Percentiles rank a stretch among this genome's conserved stretches.
These are phyloP conservation scores for Oreochromis aureus DNA, from an alignment of 2,113 vertebrate species.

Conservation along the genomic window DNA sequence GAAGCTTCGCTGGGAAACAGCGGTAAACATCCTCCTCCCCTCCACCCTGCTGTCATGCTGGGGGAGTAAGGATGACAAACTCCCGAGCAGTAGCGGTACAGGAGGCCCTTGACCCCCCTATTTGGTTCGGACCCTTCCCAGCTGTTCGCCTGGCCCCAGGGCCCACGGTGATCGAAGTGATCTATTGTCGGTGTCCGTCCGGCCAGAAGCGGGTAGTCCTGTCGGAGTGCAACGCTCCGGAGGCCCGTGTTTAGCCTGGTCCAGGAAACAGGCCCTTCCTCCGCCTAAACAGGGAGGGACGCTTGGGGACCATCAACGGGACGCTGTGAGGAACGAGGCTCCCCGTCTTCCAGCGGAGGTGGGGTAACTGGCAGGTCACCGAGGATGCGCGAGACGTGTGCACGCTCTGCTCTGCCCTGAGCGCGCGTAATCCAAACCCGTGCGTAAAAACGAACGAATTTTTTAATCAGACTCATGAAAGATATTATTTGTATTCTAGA, in stretches of 20 bases:
- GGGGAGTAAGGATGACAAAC: conserved; percentile 42
- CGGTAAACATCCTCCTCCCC: conserved; percentile 45
- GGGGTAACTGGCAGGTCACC: conserved; percentile 31
- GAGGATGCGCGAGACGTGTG: not conserved
- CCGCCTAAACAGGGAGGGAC: conserved; percentile 83
- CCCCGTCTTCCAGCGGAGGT: not conserved
- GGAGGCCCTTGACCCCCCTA: conserved; percentile 22
- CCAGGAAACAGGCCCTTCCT: conserved; percentile 98
- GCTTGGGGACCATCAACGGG: not conserved
- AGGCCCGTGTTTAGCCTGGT: conserved; percentile 85
- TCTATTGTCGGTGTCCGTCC: conserved; percentile 79
- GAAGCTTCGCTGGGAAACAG: conserved; percentile 36
- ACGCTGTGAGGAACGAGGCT: conserved; percentile 51
- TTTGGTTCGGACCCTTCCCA: conserved; percentile 29
- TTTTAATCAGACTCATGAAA: not conserved
- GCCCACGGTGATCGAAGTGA: conserved; percentile 66
- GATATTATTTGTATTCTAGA: not conserved
- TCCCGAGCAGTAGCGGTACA: not conserved
- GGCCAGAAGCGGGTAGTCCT: conserved; percentile 43
- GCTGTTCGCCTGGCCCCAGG: not conserved
- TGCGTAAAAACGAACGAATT: not conserved
- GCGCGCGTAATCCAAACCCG: not conserved
- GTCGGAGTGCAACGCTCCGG: conserved; percentile 80
- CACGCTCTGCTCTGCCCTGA: not conserved
- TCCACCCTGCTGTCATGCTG: conserved; percentile 30